phyloP scores from a whole-genome alignment of 2,113 vertebrate species.

The Nothobranchius furzeri region DNA sequence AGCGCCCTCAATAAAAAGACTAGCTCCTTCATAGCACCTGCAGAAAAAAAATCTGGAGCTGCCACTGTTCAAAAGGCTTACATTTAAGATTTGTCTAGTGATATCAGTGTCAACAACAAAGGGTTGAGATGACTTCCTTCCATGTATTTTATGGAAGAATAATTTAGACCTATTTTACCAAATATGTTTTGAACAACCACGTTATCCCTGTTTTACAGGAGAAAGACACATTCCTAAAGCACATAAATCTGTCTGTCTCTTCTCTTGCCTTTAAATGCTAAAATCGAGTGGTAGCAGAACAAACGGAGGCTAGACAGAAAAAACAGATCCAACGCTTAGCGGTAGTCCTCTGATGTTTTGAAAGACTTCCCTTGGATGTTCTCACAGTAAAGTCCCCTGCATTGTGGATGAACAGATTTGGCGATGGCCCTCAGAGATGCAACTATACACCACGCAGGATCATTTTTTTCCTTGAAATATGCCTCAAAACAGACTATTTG shows the following conservation, averaged over 20 bases:
- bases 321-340: slow-evolving; percentile 36
- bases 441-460: slow-evolving; percentile 5
- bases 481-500: slow-evolving; percentile 20
- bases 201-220: slow-evolving; percentile 18
- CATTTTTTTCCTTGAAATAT: slow-evolving; percentile 1
- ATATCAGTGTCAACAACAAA: slow-evolving; percentile 27
- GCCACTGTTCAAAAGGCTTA: slow-evolving; percentile 25
- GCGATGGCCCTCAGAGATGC: slow-evolving; percentile 49
- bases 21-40: no score
- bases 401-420: slow-evolving; percentile 53
- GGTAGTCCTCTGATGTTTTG: slow-evolving; percentile 44
- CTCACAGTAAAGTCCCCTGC: slow-evolving; percentile 25
- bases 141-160: slow-evolving; percentile 1
- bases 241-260: slow-evolving; percentile 36
- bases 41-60: no score
- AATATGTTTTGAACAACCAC: slow-evolving; percentile 5
- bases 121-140: not conserved
- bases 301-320: slow-evolving; percentile 34
- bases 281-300: slow-evolving; percentile 26
- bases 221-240: slow-evolving; percentile 22
- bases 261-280: slow-evolving; percentile 31
- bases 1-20: no score
- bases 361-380: slow-evolving; percentile 49
- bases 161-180: not conserved
- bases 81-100: slow-evolving; percentile 25